Conservation (phyloP, 2,797 vertebrate species). For the Acanthurus leucopareius region DNA sequence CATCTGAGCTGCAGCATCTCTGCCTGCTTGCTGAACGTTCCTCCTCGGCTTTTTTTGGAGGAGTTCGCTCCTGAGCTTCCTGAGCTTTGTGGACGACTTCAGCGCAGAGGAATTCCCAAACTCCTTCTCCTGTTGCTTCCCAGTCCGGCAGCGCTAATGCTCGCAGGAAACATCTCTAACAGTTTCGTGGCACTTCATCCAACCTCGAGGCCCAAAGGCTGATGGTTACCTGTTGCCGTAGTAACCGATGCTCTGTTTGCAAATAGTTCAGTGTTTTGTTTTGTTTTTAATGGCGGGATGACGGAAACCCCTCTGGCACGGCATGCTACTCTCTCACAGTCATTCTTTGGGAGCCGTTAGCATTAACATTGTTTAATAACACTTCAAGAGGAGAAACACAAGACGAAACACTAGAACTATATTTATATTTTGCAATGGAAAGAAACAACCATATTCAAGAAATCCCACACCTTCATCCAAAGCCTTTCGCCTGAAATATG, state of each 20-base stretch:
- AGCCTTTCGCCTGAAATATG: conserved; percentile 9
- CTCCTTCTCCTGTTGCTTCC: conserved; percentile 86
- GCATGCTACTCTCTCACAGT: conserved; percentile 13
- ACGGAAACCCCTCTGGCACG: conserved; percentile 44
- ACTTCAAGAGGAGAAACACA: conserved; percentile 18
- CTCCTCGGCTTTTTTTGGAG: conserved; percentile 63
- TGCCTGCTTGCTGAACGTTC: conserved; percentile 42
- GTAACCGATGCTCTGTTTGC: conserved; percentile 83
- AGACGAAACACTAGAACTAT: conserved; percentile 32
- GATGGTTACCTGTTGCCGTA: conserved; percentile 82
- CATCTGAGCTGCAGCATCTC: conserved; percentile 61
- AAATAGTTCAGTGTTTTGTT: conserved; percentile 60
- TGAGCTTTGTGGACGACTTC: conserved; percentile 85
- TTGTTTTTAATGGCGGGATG: not conserved
- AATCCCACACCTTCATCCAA: conserved; percentile 1
- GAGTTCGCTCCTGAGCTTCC: conserved; percentile 13
- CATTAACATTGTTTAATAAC: conserved; percentile 15
- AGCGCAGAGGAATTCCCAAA: conserved; percentile 91
- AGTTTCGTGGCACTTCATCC: conserved; percentile 82
- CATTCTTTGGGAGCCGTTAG: conserved; percentile 21
- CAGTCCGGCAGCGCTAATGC: conserved; percentile 76
- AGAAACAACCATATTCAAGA: not conserved
- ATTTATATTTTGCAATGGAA: conserved; percentile 41
- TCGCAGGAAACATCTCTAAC: conserved; percentile 83
- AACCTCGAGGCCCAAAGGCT: conserved; percentile 78